Evolutionary conservation across 1,140 invertebrate genomes (phyloP).

Genomic region (Drosophila kurseongensis): DNA sequence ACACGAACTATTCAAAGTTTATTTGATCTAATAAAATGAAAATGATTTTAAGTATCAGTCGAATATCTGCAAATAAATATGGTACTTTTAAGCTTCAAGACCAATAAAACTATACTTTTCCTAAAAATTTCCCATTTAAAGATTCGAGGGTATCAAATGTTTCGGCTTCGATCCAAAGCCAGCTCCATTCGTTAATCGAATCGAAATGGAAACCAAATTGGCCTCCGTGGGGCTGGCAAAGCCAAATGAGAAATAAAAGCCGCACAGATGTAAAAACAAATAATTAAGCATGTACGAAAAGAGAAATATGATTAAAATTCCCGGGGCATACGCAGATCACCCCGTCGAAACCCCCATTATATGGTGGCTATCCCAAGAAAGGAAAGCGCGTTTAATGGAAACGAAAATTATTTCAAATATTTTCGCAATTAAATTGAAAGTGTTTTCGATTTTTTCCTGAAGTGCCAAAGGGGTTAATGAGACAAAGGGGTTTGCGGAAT

Average conservation of each 20-base stretch:
- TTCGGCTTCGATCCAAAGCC: not conserved
- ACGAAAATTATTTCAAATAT: slow-evolving; percentile 43
- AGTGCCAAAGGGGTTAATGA: slow-evolving; percentile 16
- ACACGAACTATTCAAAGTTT: too few species aligned
- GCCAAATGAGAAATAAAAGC: slow-evolving; percentile 38
- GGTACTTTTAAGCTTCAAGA: too few species aligned
- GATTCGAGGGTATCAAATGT: slow-evolving; percentile 1
- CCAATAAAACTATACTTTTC: too few species aligned
- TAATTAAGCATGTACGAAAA: slow-evolving; percentile 48
- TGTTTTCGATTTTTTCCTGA: slow-evolving; percentile 30
- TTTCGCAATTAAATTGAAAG: slow-evolving; percentile 38
- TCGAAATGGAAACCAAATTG: slow-evolving; percentile 71
- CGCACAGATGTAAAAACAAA: slow-evolving; percentile 28
- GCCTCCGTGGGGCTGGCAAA: slow-evolving; percentile 20
- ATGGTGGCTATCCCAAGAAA: slow-evolving; percentile 18
- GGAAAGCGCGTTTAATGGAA: slow-evolving; percentile 20
- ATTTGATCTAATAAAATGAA: too few species aligned
- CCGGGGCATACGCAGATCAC: slow-evolving; percentile 46
- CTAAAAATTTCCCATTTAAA: too few species aligned
- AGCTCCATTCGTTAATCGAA: slow-evolving; percentile 45
- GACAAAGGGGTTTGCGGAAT: not conserved
- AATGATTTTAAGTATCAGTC: too few species aligned
- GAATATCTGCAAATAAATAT: too few species aligned
- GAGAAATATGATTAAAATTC: slow-evolving; percentile 62
- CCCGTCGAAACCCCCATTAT: slow-evolving; percentile 4